Base-by-base conservation (phyloP, 2,797 vertebrate species). In the Sorex maritimensis region DNA sequence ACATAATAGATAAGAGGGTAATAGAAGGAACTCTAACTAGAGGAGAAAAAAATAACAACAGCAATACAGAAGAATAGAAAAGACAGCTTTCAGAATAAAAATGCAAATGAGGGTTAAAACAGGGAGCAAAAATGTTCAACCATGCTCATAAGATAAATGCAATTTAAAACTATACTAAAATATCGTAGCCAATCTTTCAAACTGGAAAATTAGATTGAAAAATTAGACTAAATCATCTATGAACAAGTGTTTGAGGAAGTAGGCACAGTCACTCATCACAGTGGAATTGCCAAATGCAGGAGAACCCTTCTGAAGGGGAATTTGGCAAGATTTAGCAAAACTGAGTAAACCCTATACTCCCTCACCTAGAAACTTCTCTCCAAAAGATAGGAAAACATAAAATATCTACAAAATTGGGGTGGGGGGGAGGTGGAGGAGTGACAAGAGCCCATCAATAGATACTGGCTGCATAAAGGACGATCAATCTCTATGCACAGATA, bases 321-420 rank as follows among this genome's bases (percentile, higher is more conserved):
- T 74, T 77, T 26, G 68, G 23, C 19, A 69, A 86, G 26, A 78
- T 73, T 30, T 84, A 63, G 55, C 7, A 28, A 34, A 58, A 80
- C 12, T 23, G 11, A 23, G 44, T 3, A 86, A n/a, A 49, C 21
- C 73, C 52, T 34, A 23, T 6, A 78, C 24, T 19, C 63, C 4
- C 19, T 90, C 28, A 30, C 69, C 72, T 67, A 69, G 81, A 91
- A 83, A n/a, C 55, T 13, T 58, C 67, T 85, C 65, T 46, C 15
- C 46, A 81, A 89, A n/a, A 86, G 26, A 82, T 2, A 84, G 44
- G 41, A 19, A 87, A 90, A 28, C 5, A 41, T 21, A 68, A 86
- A 63, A 92, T 7, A 44, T 3, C 41, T 71, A 10, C 23, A 67
- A 65, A 61, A 75, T 0, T 77, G 19, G 17, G 86, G 92, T 7